Evolutionary conservation across 2,888 invertebrate genomes (phyloP), one percentile per base, ranked within the genome.

Genomic region (Apamea crenata): DNA sequence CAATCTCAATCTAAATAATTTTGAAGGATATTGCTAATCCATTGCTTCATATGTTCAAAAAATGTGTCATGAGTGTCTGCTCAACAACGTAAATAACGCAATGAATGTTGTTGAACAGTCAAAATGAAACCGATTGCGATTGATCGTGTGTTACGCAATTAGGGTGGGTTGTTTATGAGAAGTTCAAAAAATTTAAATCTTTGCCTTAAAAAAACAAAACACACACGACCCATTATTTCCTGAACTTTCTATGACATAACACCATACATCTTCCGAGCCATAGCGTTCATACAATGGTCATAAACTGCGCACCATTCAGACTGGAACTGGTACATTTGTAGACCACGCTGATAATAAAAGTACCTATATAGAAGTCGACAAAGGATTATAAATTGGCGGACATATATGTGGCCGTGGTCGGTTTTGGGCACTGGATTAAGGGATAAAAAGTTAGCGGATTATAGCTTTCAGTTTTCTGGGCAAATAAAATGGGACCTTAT

Each of bases 351-450:
- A 81, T 80, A 83, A 87, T 83, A 87, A 83, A 81, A 85, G 74
- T 78, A n/a, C n/a, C n/a, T n/a, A 77, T 75, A 83, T 81, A 81
- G 65, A 82, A 83, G 61, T 83, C 77, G 61, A 89, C 88, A 90
- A 89, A 85, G 75, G 90, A 85, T 82, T 80, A 84, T 85, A 86
- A 90, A 90, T 88, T 90, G 90, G 76, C 36, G 83, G 75, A 69
- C 83, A 83, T 71, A 68, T 70, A 80, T 80, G 70, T 81, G 59
- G 78, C 32, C 44, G 67, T 70, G 70, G 81, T 80, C 77, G 12
- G 65, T 66, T n/a, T 68, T 32, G 29, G 66, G 14, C 25, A 10
- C 8, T 69, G 88, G 79, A 14, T 25, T 72, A 70, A 67, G 56
- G 10, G 12, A 83, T 50, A 74, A 71, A 71, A 63, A 75, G 29